A percentile compares a stretch with the other conserved stretches of the same genome.
These are phyloP conservation scores for Ctenochaetus hawaiiensis DNA, from an alignment of 2,797 vertebrate genomes.

Conservation along the genomic window DNA sequence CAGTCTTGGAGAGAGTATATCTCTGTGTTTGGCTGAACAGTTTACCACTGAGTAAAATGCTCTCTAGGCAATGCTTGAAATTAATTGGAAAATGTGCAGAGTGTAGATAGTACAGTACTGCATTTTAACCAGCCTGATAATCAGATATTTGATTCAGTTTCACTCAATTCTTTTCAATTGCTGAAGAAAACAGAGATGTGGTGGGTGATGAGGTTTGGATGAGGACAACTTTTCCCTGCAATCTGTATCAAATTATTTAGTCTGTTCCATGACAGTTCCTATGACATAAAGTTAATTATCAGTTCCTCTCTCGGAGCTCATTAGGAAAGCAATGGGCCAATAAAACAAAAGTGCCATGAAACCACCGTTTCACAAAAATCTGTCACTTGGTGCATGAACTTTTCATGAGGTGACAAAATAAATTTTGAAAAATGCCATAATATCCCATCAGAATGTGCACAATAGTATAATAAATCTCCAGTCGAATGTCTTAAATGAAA, in stretches of 20 bases:
- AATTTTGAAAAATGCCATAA: background rate
- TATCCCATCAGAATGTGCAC: background rate
- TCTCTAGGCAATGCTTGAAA: background rate
- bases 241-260: conserved; percentile 5
- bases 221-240: conserved; percentile 2
- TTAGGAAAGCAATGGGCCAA: background rate
- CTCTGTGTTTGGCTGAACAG: background rate
- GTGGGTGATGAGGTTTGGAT: conserved; percentile 7
- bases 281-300: conserved; percentile 9
- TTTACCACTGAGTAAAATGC: background rate
- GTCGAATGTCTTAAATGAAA: background rate
- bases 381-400: background rate
- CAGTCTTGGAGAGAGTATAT: background rate
- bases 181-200: conserved; percentile 3
- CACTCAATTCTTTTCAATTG: background rate
- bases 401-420: conserved; percentile 23
- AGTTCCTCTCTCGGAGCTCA: conserved; percentile 1
- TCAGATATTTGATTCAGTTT: conserved; percentile 19
- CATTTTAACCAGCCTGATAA: background rate
- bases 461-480: conserved; percentile 1
- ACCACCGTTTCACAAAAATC: conserved; percentile 4
- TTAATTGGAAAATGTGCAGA: background rate
- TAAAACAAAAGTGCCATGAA: background rate
- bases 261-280: background rate
- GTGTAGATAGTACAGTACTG: background rate